phyloP scores from a whole-genome alignment of 2,113 vertebrate genomes.

The Gallinago paraguaiae region DNA sequence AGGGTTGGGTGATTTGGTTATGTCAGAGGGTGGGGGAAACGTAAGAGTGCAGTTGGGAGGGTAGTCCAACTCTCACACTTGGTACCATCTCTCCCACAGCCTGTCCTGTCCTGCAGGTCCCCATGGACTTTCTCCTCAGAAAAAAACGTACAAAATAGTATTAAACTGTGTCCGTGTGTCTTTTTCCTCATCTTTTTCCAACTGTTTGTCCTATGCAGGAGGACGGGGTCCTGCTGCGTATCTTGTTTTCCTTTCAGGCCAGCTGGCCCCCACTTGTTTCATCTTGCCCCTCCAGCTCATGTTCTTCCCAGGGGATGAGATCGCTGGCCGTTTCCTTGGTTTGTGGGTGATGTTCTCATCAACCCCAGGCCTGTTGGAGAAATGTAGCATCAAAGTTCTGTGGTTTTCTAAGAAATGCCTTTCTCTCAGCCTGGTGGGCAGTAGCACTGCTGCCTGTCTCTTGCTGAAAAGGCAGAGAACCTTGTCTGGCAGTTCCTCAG shows the following conservation, averaged over 20 bases:
- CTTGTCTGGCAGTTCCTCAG: not conserved
- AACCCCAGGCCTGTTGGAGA: not conserved
- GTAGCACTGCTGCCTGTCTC: not conserved
- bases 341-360: not conserved
- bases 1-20: not conserved
- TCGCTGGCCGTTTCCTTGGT: not conserved
- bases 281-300: not conserved
- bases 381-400: accelerated
- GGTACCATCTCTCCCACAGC: not conserved
- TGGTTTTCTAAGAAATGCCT: not conserved
- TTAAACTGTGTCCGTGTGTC: not conserved
- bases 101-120: not conserved
- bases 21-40: accelerated
- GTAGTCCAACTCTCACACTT: not conserved
- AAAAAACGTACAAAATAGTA: not conserved
- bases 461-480: not conserved
- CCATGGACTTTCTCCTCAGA: not conserved
- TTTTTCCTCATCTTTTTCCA: not conserved
- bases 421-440: not conserved
- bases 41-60: not conserved
- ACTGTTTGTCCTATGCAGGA: not conserved
- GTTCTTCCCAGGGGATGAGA: not conserved
- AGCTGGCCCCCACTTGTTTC: not conserved
- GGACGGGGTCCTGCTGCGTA: not conserved
- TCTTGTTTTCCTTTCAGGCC: not conserved